Evolutionary conservation across 1,140 invertebrate species (phyloP).

Genomic region (Chymomyza costata): DNA sequence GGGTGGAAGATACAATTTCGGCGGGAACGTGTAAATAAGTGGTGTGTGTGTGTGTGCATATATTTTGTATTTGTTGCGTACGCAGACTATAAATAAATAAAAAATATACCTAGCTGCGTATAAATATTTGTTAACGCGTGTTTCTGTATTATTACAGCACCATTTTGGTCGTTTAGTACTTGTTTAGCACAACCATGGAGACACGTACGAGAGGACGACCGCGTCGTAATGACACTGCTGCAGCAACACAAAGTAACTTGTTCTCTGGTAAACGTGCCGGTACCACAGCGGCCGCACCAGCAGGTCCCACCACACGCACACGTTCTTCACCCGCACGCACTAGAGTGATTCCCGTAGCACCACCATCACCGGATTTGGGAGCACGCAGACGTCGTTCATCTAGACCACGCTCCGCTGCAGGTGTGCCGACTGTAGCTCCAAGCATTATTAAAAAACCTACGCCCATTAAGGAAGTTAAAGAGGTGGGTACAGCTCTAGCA

Average conservation of each 20-base stretch:
- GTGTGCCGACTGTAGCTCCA: constrained; percentile 11
- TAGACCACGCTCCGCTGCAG: constrained; percentile 45
- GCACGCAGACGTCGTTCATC: constrained; percentile 57
- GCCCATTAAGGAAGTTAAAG: constrained; percentile 52
- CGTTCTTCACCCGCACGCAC: constrained; percentile 53
- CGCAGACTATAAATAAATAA: constrained; percentile 60
- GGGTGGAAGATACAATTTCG: no score
- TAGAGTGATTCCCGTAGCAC: constrained; percentile 7
- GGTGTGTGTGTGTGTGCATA: no score
- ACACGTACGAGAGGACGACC: constrained; percentile 49
- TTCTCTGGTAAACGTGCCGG: constrained; percentile 25
- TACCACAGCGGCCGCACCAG: constrained; percentile 5
- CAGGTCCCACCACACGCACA: constrained; percentile 29
- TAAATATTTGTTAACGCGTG: constrained; percentile 23
- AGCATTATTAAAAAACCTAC: constrained; percentile 34
- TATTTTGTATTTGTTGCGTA: constrained; percentile 20
- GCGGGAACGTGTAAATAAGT: constrained; percentile 49
- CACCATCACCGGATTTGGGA: constrained; percentile 2
- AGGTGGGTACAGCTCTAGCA: constrained; percentile 29
- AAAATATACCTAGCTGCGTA: constrained; percentile 2
- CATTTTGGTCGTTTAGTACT: constrained; percentile 5
- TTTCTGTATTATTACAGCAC: constrained; percentile 32
- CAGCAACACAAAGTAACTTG: constrained; percentile 24
- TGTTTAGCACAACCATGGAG: constrained; percentile 39
- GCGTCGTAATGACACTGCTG: constrained; percentile 36